Percentiles rank a stretch among this genome's conserved stretches.
Conservation (phyloP, 2,888 invertebrate genomes). For the Laothoe populi region DNA sequence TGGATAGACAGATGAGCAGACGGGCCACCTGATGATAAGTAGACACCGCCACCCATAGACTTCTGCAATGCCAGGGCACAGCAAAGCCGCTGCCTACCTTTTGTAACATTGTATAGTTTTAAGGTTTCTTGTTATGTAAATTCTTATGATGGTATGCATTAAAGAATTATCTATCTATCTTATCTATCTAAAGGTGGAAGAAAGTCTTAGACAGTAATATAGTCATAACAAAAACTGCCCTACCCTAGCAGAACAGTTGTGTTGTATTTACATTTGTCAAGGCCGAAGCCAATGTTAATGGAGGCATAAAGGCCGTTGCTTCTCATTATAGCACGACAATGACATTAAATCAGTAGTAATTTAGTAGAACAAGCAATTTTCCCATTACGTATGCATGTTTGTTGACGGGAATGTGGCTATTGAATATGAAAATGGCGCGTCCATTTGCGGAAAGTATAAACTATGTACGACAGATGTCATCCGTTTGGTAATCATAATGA, state of each 20-base stretch:
- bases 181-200: too few relatives aligned
- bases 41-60: too few relatives aligned
- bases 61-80: too few relatives aligned
- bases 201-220: too few relatives aligned
- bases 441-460: not conserved
- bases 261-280: not conserved
- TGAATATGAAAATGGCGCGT: constrained; percentile 9
- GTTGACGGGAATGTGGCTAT: constrained; percentile 12
- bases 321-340: not conserved
- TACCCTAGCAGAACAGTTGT: not conserved
- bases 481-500: not conserved
- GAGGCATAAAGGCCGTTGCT: not conserved
- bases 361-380: constrained; percentile 11
- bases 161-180: too few relatives aligned
- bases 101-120: too few relatives aligned
- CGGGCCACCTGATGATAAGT: too few relatives aligned
- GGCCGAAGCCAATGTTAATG: not conserved
- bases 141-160: too few relatives aligned
- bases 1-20: too few relatives aligned
- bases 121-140: too few relatives aligned
- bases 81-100: too few relatives aligned
- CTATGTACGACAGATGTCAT: not conserved
- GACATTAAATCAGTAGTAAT: not conserved
- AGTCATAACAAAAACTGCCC: too few relatives aligned
- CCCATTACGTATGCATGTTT: constrained; percentile 18